phyloP scores from a whole-genome alignment of 2,888 invertebrate species.

The Melieria omissa region DNA sequence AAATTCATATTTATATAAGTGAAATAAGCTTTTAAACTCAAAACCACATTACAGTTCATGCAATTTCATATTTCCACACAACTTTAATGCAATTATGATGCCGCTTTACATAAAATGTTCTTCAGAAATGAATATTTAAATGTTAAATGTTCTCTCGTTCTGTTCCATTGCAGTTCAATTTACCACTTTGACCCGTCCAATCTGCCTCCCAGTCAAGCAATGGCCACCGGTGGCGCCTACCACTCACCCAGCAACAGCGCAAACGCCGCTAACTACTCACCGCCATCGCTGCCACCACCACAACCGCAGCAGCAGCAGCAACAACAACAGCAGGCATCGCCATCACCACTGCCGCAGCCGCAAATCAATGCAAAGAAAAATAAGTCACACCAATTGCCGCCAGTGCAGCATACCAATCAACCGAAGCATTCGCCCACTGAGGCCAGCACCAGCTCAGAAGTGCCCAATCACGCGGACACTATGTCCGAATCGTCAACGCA shows the following conservation, averaged over 20 bases:
- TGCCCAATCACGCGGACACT: constrained; percentile 44
- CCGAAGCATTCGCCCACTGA: constrained; percentile 10
- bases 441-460: background rate
- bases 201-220: constrained; percentile 58
- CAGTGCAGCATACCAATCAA: constrained; percentile 44
- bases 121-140: too few relatives aligned
- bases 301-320: constrained; percentile 44
- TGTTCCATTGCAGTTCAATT: constrained; percentile 61
- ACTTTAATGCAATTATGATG: too few relatives aligned
- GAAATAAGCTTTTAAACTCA: too few relatives aligned
- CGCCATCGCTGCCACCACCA: constrained; percentile 41
- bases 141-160: background rate
- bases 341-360: constrained; percentile 46
- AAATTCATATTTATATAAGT: too few relatives aligned
- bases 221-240: constrained; percentile 21
- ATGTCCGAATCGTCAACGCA: constrained; percentile 56
- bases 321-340: constrained; percentile 30
- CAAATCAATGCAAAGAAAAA: constrained; percentile 40
- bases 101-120: too few relatives aligned
- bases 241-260: constrained; percentile 39
- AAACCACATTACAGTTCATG: too few relatives aligned
- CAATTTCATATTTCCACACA: too few relatives aligned
- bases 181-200: constrained; percentile 68
- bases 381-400: constrained; percentile 36
- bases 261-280: constrained; percentile 27